Evolutionary conservation across 2,113 vertebrate species (phyloP), one percentile per base, ranked within the genome.

Genomic region (Brevimyrus niger): DNA sequence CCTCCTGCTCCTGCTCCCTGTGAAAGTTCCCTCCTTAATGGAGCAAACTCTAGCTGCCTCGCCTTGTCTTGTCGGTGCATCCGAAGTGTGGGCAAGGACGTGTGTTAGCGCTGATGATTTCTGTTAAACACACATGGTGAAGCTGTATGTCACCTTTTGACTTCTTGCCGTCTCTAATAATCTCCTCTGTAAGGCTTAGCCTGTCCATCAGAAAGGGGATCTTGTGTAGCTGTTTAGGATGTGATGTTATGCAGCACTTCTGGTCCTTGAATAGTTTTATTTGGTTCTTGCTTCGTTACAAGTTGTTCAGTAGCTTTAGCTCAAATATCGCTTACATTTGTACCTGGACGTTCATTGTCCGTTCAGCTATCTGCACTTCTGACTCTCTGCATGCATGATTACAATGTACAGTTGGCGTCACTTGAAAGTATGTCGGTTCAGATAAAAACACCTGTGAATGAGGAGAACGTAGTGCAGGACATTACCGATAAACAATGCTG

Each of bases 1-100:
- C 44, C 51, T 48, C 65, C 91, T 76, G 86, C 84, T 86, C 61
- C 88, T 87, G 89, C 51, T 55, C 88, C 35, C 88, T 87, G 50
- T 42, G 76, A 35, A 5, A 82, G 53, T 89, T 55, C 48, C 51
- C 87, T 48, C 5, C 0, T 89, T 76, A 46, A 15, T 17, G 88
- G 46, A 82, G n/a, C 42, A 73, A 80, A 88, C 27, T n/a, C 6
- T 82, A n/a, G 23, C 23, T 21, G 42, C 10, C 10, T 19, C 3
- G n/a, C 46, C 44, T 7, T 27, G 44, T 85, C 23, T 3, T n/a
- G n/a, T n/a, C n/a, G n/a, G 42, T 46, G 82, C 44, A 35, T 84
- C 21, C 21, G 5, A 48, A 23, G 21, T n/a, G 21, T 11, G 46
- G 42, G 83, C 21, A 38, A 17, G 31, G 31, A 10, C 17, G 35